Evolutionary conservation across 2,113 vertebrate genomes (phyloP).

Genomic region (Sinocyclocheilus rhinocerous): DNA sequence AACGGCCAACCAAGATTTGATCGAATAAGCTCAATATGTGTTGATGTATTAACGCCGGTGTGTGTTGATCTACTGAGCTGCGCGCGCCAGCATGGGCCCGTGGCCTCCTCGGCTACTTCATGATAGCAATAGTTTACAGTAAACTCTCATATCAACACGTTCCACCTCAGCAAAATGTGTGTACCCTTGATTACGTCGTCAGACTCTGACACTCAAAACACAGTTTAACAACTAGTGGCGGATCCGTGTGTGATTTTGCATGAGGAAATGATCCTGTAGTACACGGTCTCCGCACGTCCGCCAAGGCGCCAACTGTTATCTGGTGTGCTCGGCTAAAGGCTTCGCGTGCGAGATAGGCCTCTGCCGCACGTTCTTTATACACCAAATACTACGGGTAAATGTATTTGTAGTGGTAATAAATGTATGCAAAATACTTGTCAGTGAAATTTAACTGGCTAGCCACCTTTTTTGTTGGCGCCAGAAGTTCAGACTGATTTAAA

Average conservation of each 20-base stretch:
- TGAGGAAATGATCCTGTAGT: constrained; percentile 1
- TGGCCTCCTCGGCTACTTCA: constrained; percentile 16
- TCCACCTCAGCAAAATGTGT: neutral
- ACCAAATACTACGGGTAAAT: neutral
- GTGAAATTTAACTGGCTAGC: neutral
- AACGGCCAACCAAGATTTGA: neutral
- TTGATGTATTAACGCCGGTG: neutral
- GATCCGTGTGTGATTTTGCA: constrained; percentile 9
- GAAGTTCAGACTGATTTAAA: neutral
- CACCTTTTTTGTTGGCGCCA: neutral
- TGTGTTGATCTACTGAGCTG: neutral
- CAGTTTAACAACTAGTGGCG: neutral
- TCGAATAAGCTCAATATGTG: neutral
- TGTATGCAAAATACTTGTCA: neutral
- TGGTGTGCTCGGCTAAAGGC: constrained; percentile 28
- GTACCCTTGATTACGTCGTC: neutral
- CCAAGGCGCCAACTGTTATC: constrained; percentile 17
- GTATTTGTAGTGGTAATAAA: neutral
- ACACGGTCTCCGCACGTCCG: constrained; percentile 16
- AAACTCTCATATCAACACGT: neutral
- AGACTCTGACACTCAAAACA: constrained; percentile 1
- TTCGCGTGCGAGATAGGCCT: constrained; percentile 37
- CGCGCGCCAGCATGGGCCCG: neutral
- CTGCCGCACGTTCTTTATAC: neutral
- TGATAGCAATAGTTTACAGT: neutral